Evolutionary conservation across 1,140 invertebrate species (phyloP).

Genomic region (Linepithema humile): DNA sequence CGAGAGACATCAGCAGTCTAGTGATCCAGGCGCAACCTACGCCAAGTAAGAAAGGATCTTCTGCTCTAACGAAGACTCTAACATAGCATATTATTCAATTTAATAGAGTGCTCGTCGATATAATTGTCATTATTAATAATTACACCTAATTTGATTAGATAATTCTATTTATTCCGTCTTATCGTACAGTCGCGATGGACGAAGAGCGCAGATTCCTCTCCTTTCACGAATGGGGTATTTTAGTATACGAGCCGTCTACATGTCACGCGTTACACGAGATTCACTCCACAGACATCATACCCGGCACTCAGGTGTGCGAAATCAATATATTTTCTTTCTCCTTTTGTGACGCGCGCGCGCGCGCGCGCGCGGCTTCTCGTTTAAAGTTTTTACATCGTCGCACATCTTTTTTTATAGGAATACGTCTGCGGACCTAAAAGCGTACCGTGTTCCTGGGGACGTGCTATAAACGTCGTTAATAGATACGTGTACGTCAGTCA

Average conservation of each 20-base stretch:
- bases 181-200: constrained; percentile 84
- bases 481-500: constrained; percentile 91
- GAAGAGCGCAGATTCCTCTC: constrained; percentile 90
- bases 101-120: background rate
- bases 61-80: background rate
- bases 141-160: too few relatives aligned
- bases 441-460: constrained; percentile 89
- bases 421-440: constrained; percentile 89
- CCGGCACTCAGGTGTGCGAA: constrained; percentile 88
- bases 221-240: constrained; percentile 92
- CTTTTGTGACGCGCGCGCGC: background rate
- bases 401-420: constrained; percentile 85
- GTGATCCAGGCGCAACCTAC: constrained; percentile 89
- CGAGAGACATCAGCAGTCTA: constrained; percentile 89
- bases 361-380: too few relatives aligned
- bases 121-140: too few relatives aligned
- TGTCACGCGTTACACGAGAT: constrained; percentile 91
- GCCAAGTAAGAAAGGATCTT: constrained; percentile 85
- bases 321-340: background rate
- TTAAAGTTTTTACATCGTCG: constrained; percentile 1
- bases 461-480: constrained; percentile 90
- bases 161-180: background rate
- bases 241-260: constrained; percentile 90
- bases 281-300: constrained; percentile 90
- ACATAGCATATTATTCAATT: constrained; percentile 9